These are phyloP conservation scores for Philotrypesis tridentata DNA, from an alignment of 1,140 invertebrate species.

Conservation along the genomic window DNA sequence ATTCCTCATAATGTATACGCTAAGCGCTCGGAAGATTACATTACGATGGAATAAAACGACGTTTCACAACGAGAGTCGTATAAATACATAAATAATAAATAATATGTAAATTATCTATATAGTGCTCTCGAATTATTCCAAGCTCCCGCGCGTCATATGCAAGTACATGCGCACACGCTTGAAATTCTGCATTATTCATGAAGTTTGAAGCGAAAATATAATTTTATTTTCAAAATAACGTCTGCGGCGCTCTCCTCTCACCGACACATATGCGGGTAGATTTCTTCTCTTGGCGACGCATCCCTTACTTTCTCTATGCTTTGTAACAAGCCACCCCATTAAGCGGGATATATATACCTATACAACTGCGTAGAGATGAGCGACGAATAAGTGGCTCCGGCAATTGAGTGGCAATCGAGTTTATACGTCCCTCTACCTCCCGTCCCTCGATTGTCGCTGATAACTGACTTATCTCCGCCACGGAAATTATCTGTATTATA, in stretches of 20 bases:
- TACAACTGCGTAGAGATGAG: not conserved
- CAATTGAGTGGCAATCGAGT: conserved; percentile 63
- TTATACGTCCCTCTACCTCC: conserved; percentile 26
- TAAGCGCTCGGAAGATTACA: too few species aligned
- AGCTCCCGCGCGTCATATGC: not conserved
- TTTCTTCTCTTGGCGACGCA: not conserved
- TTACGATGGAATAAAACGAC: too few species aligned
- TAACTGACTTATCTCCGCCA: conserved; percentile 61
- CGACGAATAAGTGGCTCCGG: conserved; percentile 53
- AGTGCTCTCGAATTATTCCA: conserved; percentile 4
- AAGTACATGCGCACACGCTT: not conserved
- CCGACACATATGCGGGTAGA: conserved; percentile 13
- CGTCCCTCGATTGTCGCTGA: conserved; percentile 55
- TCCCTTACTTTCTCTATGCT: not conserved
- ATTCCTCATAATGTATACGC: too few species aligned
- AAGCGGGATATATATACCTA: not conserved
- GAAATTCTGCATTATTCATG: conserved; percentile 42
- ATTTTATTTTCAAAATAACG: conserved; percentile 41
- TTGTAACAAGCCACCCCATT: conserved; percentile 19
- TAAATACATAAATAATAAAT: too few species aligned
- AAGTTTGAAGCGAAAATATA: conserved; percentile 15
- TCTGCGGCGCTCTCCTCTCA: not conserved
- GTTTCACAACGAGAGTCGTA: too few species aligned
- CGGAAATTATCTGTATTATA: conserved; percentile 61
- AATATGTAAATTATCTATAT: not conserved